Percentiles rank a stretch among this genome's conserved stretches.
These are phyloP conservation scores for Plebejus argus DNA, from an alignment of 2,888 invertebrate genomes.

Conservation along the genomic window DNA sequence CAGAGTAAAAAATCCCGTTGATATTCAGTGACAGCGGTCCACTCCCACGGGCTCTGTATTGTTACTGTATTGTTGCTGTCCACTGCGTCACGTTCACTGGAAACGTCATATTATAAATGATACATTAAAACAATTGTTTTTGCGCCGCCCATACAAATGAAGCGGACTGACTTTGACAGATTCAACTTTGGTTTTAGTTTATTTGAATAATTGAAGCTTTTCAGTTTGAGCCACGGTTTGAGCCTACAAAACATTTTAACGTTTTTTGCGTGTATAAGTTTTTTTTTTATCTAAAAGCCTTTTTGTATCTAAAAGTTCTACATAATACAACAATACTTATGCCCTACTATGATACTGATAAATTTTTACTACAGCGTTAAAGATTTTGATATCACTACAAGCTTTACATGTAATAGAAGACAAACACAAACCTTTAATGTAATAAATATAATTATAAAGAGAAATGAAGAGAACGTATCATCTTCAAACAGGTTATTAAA, in stretches of 20 bases:
- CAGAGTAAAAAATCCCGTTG: conserved; percentile 53
- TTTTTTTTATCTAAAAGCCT: no score
- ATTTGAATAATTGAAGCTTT: background rate
- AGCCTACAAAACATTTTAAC: background rate
- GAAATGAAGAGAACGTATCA: no score
- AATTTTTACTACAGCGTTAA: no score
- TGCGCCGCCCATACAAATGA: background rate
- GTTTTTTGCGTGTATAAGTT: background rate
- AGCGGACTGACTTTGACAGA: background rate
- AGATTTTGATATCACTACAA: no score
- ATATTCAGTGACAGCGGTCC: conserved; percentile 62
- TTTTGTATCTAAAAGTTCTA: no score
- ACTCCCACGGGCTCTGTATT: conserved; percentile 54
- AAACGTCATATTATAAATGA: conserved; percentile 30
- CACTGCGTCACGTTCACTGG: conserved; percentile 36
- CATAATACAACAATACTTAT: no score
- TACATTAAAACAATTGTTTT: conserved; percentile 7
- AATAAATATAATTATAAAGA: no score
- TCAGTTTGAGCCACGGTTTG: background rate
- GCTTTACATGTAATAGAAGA: no score
- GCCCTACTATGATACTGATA: no score
- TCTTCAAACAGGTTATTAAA: no score
- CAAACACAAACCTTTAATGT: no score
- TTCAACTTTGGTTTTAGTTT: conserved; percentile 1
- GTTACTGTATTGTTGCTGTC: conserved; percentile 45